Evolutionary conservation across 2,113 vertebrate species (phyloP).

Genomic region (Pica pica): DNA sequence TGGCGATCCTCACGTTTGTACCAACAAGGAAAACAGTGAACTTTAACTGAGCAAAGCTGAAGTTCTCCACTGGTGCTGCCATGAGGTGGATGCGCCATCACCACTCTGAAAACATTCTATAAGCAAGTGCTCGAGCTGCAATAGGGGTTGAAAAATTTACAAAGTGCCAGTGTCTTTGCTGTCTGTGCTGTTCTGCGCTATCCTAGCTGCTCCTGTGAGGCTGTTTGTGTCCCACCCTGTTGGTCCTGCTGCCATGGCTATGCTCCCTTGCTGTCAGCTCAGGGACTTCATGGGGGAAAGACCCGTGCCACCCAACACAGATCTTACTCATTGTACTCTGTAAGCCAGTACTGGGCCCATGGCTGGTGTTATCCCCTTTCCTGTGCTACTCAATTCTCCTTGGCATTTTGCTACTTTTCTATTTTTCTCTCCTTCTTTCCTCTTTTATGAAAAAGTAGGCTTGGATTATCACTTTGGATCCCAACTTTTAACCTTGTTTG

Average conservation of each 20-base stretch:
- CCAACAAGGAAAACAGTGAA: too few relatives aligned
- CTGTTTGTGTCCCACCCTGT: background rate
- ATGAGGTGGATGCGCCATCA: background rate
- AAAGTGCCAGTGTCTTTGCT: rapidly evolving
- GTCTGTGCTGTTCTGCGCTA: background rate
- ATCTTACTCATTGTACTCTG: rapidly evolving
- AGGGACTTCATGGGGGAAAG: rapidly evolving
- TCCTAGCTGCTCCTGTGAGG: background rate
- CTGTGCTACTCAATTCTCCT: rapidly evolving
- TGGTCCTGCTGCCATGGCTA: background rate
- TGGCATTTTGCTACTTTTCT: background rate
- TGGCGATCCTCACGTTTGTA: rapidly evolving
- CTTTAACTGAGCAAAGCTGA: background rate
- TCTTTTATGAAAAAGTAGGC: background rate
- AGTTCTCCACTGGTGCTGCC: rapidly evolving
- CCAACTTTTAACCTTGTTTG: background rate
- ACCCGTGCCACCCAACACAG: rapidly evolving
- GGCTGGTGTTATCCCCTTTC: background rate
- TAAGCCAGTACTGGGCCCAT: rapidly evolving
- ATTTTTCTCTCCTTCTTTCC: background rate
- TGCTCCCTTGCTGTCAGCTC: background rate
- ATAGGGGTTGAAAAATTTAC: background rate
- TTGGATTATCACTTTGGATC: background rate
- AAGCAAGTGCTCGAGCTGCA: too few relatives aligned
- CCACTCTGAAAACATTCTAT: background rate